phyloP scores from a whole-genome alignment of 2,888 invertebrate species.

The Drosophila quinaria region DNA sequence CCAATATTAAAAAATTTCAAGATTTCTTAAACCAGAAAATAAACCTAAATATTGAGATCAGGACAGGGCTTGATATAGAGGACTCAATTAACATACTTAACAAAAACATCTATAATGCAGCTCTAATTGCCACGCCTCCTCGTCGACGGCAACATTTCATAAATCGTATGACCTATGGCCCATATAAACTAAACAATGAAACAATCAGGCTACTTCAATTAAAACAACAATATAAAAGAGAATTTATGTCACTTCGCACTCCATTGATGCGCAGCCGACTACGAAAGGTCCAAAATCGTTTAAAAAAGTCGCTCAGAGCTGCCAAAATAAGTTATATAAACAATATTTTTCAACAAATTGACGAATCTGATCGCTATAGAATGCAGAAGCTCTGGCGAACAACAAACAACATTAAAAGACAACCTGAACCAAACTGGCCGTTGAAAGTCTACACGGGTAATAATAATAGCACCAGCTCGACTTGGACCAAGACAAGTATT shows the following conservation, averaged over 20 bases:
- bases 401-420: not conserved
- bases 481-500: not conserved
- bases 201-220: not conserved
- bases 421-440: conserved; percentile 2
- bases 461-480: not conserved
- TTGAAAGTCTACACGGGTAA: not conserved
- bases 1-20: conserved; percentile 1
- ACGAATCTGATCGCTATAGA: not conserved
- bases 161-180: too few relatives aligned
- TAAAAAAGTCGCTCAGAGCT: not conserved
- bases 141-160: too few relatives aligned
- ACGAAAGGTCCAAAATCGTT: not conserved
- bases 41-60: not conserved
- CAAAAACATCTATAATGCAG: not conserved
- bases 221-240: not conserved
- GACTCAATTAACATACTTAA: not conserved
- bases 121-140: not conserved
- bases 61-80: not conserved
- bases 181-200: too few relatives aligned
- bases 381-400: not conserved
- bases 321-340: not conserved
- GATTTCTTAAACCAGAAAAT: not conserved
- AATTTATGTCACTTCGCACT: too few relatives aligned
- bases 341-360: not conserved
- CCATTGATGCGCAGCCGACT: too few relatives aligned